Evolutionary conservation across 2,113 vertebrate genomes (phyloP).

Genomic region (Xiphias gladius): DNA sequence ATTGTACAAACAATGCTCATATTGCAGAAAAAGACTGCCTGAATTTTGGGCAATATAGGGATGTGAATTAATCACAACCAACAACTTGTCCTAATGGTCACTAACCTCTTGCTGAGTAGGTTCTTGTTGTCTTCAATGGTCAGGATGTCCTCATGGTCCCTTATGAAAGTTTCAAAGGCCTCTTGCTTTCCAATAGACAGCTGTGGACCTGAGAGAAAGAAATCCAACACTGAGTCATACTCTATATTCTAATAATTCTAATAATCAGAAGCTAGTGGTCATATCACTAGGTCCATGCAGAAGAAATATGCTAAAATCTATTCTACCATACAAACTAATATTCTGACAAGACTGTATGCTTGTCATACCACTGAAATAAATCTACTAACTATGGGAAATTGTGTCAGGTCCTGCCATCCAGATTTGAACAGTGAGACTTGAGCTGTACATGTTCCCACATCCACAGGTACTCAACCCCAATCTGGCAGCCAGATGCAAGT

Average conservation of each 20-base stretch:
- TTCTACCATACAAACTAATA: neutral
- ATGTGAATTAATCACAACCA: neutral
- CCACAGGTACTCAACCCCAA: conserved; percentile 40
- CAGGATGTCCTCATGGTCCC: conserved; percentile 86
- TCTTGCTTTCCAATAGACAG: conserved; percentile 91
- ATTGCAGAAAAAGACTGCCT: neutral
- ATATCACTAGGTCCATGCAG: neutral
- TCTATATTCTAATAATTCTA: neutral
- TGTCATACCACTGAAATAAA: conserved; percentile 19
- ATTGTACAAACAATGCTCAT: neutral
- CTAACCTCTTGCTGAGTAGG: conserved; percentile 91
- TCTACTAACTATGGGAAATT: conserved; percentile 11
- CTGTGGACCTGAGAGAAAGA: conserved; percentile 63
- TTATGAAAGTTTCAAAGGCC: conserved; percentile 92
- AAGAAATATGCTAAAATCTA: neutral
- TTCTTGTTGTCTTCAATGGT: conserved; percentile 91
- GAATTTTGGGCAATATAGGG: neutral
- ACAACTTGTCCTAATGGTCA: neutral
- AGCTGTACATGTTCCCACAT: conserved; percentile 55
- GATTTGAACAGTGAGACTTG: conserved; percentile 12
- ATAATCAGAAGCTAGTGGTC: neutral
- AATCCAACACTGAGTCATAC: neutral
- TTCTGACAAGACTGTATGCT: neutral
- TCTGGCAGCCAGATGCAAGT: conserved; percentile 74
- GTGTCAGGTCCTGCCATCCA: conserved; percentile 25